Base-by-base conservation (phyloP, 2,888 invertebrate species). In the Xanthia togata region DNA sequence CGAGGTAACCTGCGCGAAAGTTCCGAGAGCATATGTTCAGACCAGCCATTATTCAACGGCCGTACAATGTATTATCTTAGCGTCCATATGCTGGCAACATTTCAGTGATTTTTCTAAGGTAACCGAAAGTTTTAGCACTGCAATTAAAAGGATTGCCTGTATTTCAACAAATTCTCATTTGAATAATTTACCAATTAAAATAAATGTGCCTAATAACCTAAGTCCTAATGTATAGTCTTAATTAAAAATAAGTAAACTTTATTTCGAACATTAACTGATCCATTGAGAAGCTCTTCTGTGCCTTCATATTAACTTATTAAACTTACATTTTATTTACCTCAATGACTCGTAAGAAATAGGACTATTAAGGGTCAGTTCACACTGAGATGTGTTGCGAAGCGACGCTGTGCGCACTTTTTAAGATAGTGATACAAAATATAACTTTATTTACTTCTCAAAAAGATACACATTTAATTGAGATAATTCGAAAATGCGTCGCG, bases 241-340 rank as follows among this genome's bases (percentile, higher is more conserved):
- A 75, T 79, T 86, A 67, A 78, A 73, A 65, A 23, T 81, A 83
- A 74, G 70, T 38, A 73, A 70, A 26, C 41, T 47, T 70, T 53
- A 11, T 47, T 59, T 67, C 47, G 31, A 65, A 73, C 38, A 38
- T 59, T 31, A 59, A 59, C 17, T 57, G 17, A 59, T 59, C 3
- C 17, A 59, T 31, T 31, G 17, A 31, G 31, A 59, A 31, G 59
- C 31, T 31, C 59, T 20, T 17, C 12, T n/a, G 14, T 55, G 69
- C 57, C 38, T 11, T 47, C 20, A 63, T 53, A 47, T 38, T 9
- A 20, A 64, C 35, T 55, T 55, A 44, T 17, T 47, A 23, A 53
- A 23, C n/a, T n/a, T 55, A 55, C 11, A 59, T 38, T 60, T 50
- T 35, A 63, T 64, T 44, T 23, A 57, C 38, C 57, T 76, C 76